Evolutionary conservation across 1,140 invertebrate genomes (phyloP), one percentile per base, ranked within the genome.

Genomic region (Trichogramma pretiosum): DNA sequence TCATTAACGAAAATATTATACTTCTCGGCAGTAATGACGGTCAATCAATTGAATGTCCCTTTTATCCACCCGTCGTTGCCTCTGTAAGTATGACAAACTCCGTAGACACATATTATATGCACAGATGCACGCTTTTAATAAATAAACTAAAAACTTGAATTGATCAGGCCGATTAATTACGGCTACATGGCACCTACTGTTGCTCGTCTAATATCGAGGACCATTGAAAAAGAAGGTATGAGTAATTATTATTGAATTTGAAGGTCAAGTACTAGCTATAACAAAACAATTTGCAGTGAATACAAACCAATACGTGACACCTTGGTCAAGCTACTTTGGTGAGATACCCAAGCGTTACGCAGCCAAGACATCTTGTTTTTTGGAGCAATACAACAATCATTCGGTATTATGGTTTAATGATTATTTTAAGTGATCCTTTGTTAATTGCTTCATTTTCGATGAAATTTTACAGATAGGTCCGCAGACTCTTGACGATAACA

Each of bases 381-480:
- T 28, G 2, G 11, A 19, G n/a, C 46, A 48, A 23, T 48, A 41
- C 38, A 23, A 2, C 24, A 41, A 48, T 16, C 34, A 40, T 19
- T 38, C 21, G 14, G 21, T 23, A 39, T n/a, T n/a, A n/a, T n/a
- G n/a, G n/a, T n/a, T n/a, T n/a, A n/a, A n/a, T n/a, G n/a, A n/a
- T 36, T 9, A 9, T 7, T 8, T 8, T 8, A 16, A 36, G 18
- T 36, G 34, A 36, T 8, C 8, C 14, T 14, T 7, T 7, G 8
- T 8, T 16, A 8, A 36, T 36, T 9, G 14, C 18, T 9, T 7
- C 8, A n/a, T n/a, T n/a, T n/a, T n/a, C n/a, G n/a, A n/a, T n/a
- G n/a, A n/a, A n/a, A n/a, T n/a, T n/a, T 32, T 40, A 9, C 13
- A 40, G 28, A n/a, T 40, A n/a, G 46, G 46, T 18, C n/a, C 26